Conservation (phyloP, 2,888 invertebrate genomes). For the Thumatha senex region DNA sequence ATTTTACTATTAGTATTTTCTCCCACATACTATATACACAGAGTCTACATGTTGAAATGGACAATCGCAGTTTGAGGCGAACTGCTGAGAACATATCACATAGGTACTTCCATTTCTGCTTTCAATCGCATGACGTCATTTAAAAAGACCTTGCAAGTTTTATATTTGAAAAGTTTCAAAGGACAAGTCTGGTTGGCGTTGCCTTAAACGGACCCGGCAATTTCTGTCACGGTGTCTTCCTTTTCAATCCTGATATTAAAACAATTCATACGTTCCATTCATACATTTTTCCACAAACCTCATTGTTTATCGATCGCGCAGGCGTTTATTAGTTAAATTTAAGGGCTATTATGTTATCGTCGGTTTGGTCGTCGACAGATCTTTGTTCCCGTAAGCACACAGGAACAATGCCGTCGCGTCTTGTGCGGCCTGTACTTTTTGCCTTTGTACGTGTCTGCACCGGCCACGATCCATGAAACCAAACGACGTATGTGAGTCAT, state of each 20-base stretch:
- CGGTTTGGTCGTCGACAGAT: conserved; percentile 44
- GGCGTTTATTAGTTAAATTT: conserved; percentile 59
- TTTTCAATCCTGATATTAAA: conserved; percentile 9
- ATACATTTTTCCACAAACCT: conserved; percentile 13
- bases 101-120: not conserved
- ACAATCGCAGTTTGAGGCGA: no score
- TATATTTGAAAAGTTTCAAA: conserved; percentile 1
- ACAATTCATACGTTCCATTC: conserved; percentile 11
- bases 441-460: conserved; percentile 57
- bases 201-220: not conserved
- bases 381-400: conserved; percentile 48
- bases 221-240: conserved; percentile 11
- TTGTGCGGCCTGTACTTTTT: conserved; percentile 66
- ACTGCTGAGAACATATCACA: not conserved
- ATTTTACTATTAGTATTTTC: no score
- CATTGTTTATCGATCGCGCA: conserved; percentile 40
- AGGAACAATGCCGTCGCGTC: conserved; percentile 56
- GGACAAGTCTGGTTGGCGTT: not conserved
- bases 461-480: conserved; percentile 50
- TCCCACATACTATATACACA: no score
- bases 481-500: conserved; percentile 32
- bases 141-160: conserved; percentile 1
- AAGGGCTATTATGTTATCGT: conserved; percentile 50
- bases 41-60: no score
- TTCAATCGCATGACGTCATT: not conserved